Evolutionary conservation across 2,888 invertebrate genomes (phyloP).

Genomic region (Cantharis nigra): DNA sequence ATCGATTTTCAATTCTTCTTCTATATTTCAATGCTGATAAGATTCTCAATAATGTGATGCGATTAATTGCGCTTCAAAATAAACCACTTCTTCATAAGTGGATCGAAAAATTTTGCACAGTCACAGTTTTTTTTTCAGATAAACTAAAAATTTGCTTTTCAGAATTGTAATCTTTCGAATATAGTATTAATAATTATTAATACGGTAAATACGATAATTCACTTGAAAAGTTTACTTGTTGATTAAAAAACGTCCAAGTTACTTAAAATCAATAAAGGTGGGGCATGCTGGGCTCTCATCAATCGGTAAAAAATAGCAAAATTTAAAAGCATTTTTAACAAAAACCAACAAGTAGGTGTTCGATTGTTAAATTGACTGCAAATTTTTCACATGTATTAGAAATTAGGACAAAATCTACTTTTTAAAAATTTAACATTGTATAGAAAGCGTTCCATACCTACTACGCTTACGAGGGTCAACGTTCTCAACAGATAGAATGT

Average conservation of each 20-base stretch:
- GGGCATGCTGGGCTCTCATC: neutral
- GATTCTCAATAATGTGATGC: neutral
- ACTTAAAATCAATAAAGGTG: neutral
- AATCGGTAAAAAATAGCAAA: neutral
- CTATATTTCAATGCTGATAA: neutral
- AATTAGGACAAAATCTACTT: neutral
- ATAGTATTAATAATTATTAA: neutral
- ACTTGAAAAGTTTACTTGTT: neutral
- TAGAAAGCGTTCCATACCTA: neutral
- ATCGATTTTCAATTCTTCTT: neutral
- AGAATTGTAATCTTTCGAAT: neutral
- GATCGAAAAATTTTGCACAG: neutral
- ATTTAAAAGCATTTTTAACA: neutral
- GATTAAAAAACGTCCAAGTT: neutral
- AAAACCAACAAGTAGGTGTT: neutral
- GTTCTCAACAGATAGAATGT: neutral
- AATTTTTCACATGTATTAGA: neutral
- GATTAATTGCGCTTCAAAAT: neutral
- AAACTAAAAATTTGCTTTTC: neutral
- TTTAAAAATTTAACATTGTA: neutral
- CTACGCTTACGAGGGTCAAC: neutral
- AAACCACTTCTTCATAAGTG: neutral
- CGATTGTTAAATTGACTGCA: neutral
- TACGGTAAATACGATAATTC: neutral
- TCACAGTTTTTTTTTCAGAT: neutral